Base-by-base conservation (phyloP, 2,888 invertebrate genomes). In the Parochlus steinenii region DNA sequence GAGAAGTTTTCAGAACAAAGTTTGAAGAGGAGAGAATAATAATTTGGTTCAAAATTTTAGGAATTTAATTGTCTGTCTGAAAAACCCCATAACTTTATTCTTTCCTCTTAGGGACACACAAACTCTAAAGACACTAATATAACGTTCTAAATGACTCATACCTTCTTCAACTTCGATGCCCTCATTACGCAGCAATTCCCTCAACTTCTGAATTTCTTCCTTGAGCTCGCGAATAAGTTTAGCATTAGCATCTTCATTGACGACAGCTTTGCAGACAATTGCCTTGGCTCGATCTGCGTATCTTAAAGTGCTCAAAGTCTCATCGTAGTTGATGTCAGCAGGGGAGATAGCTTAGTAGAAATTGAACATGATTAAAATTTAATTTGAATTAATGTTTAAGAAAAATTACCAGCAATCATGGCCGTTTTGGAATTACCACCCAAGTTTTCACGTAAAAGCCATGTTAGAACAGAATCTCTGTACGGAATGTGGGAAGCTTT, bases 371-470 rank as follows among this genome's bases (percentile, higher is more conserved):
- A n/a, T n/a, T n/a, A 22, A 22, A 22, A 22, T 8, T 6, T 10
- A 22, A 22, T 8, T 22, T 8, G 8, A 22, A 8, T 22, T 22
- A 8, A 22, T 22, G 22, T 10, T 6, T 10, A 22, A 22, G 22
- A 22, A 22, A 22, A 8, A 22, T 22, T 22, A 8, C 8, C 22
- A 2, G 98, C 98, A 47, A 99, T 89, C 98, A 99, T 99, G 18
- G 97, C 97, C 0, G 98, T 99, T 65, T 97, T 97, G 19, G 95
- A 97, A 63, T 99, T 99, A 2, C 98, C 98, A 34, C 95, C 95
- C 30, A 99, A 71, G 62, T 98, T 98, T 65, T 99, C 98, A 23
- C 95, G 73, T 24, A 99, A 64, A 20, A 99, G 64, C 98, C 98
- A 99, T 18, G 98, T 99, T 41, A 99, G 63, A 10, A 95, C 97